Percentiles rank a stretch among this genome's conserved stretches.
Evolutionary conservation across 2,113 vertebrate species (phyloP).

Genomic region (Odontophorus gujanensis): DNA sequence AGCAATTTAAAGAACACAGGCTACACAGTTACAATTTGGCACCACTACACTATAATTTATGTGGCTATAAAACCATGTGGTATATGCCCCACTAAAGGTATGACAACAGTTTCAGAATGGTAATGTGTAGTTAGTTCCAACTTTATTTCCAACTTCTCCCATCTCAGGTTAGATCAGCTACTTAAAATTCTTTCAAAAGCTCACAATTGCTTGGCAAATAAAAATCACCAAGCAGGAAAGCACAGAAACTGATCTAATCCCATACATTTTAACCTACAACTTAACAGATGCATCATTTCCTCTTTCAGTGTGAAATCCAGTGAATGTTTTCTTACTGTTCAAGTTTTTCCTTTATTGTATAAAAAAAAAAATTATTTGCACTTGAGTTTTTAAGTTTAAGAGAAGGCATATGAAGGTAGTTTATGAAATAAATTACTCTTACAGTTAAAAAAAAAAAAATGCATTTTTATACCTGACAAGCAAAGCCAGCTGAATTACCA

Average conservation of each 20-base stretch:
- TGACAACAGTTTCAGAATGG: not conserved
- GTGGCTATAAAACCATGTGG: not conserved
- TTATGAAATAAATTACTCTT: not conserved
- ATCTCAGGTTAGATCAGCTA: not conserved
- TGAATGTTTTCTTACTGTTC: not conserved
- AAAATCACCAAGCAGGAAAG: not conserved
- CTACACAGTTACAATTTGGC: not conserved
- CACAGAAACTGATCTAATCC: not conserved
- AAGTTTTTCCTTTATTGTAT: not conserved
- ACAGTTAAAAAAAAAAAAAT: not conserved
- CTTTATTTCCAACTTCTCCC: not conserved
- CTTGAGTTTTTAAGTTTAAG: not conserved
- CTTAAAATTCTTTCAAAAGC: not conserved
- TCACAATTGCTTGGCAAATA: not conserved
- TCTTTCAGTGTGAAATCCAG: not conserved
- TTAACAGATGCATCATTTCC: not conserved
- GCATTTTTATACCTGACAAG: constrained; percentile 1
- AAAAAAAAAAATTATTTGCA: too few relatives aligned
- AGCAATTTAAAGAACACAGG: not conserved
- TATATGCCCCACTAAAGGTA: not conserved
- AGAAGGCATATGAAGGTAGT: not conserved
- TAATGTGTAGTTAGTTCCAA: not conserved
- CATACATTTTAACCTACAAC: not conserved
- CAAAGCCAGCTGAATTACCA: constrained; percentile 25
- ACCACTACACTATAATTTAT: not conserved